Conservation (phyloP, 1,140 invertebrate species). For the Eurosta solidaginis region DNA sequence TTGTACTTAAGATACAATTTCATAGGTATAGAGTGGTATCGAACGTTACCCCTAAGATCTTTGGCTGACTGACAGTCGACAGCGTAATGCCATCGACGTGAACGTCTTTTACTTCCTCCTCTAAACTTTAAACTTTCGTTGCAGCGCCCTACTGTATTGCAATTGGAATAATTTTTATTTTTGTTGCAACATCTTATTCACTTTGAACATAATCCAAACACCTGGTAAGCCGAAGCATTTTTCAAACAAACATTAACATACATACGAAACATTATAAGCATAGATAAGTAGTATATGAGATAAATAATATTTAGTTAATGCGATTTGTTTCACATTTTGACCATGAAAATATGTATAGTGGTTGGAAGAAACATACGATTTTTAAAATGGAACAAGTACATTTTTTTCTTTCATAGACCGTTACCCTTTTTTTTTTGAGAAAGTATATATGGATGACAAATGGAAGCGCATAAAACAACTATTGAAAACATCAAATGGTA, state of each 20-base stretch:
- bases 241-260: background rate
- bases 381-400: background rate
- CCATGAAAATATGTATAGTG: background rate
- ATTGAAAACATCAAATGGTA: background rate
- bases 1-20: too few species aligned
- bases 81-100: too few species aligned
- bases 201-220: background rate
- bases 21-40: too few species aligned
- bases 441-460: background rate
- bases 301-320: background rate
- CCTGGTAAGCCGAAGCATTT: constrained; percentile 2
- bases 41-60: too few species aligned
- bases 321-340: too few species aligned
- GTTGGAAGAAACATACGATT: too few species aligned
- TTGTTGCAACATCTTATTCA: background rate
- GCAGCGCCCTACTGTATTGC: too few species aligned
- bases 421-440: background rate
- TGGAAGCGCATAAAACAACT: constrained; percentile 6
- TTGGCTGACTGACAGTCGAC: too few species aligned
- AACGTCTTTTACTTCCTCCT: too few species aligned
- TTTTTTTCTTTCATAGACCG: background rate
- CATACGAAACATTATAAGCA: constrained; percentile 11
- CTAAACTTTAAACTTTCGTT: too few species aligned
- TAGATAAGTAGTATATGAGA: constrained; percentile 2
- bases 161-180: background rate